Base-by-base conservation (phyloP, 2,888 invertebrate species). In the Athalia circularis region DNA sequence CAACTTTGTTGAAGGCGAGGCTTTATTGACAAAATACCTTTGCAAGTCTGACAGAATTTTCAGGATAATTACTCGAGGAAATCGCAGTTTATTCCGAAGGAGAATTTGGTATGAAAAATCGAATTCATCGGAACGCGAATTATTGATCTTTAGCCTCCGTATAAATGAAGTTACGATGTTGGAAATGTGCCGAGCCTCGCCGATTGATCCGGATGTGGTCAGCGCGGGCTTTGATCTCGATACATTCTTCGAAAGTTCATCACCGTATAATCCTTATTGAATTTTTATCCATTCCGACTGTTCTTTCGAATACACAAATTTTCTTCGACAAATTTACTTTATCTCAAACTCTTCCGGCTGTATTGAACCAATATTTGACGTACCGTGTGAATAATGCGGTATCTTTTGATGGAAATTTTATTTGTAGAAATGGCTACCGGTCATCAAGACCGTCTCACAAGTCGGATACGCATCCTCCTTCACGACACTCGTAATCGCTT, bases 381-480 rank as follows among this genome's bases (percentile, higher is more conserved):
- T 29, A 29, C 29, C 29, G 29, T 29, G 2, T 29, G 29, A 29
- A 29, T 29, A 29, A 29, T 29, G 29, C 29, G 2, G 29, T 29
- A 29, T 29, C 29, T 29, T 29, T 29, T 29, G 29, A 29, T 29
- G 29, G 29, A 29, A 29, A 29, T 29, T 81, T 79, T 76, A 86
- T 62, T 90, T 88, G 70, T 82, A 90, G 88, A 89, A 88, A 84
- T 92, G 92, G 92, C 79, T 93, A 61, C 92, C 92, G 5, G 86
- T 91, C 54, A 90, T 93, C 67, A 92, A 92, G 84, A 88, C 85
- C 7, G 90, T 92, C 45, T 91, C 93, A 4, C 92, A 92, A 84
- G 87, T 92, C 47, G 93, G 93, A 61, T 93, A 93, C 83, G 89
- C 91, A 15, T 89, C 93, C 43, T 93, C 93, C 0, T 88, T 93